A percentile compares a stretch with the other conserved stretches of the same genome.
Conservation (phyloP, 2,797 vertebrate genomes). For the Lagodon rhomboides region DNA sequence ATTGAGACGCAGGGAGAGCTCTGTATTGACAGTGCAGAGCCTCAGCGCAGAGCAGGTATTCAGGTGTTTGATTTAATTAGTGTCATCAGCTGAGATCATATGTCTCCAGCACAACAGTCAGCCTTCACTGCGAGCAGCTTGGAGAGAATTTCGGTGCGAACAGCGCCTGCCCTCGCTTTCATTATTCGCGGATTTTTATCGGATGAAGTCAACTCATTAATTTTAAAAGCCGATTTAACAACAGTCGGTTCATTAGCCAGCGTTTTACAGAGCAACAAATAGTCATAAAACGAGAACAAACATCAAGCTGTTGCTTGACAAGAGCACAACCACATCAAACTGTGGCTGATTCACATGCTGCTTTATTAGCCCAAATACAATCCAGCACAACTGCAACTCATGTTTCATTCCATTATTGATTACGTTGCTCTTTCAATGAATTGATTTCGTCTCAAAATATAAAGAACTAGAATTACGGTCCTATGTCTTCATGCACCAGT, state of each 20-base stretch:
- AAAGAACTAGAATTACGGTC: too few relatives aligned
- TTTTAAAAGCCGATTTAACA: slow-evolving; percentile 53
- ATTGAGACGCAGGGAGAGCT: slow-evolving; percentile 9
- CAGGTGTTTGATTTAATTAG: slow-evolving; percentile 46
- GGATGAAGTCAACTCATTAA: slow-evolving; percentile 42
- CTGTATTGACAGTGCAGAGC: slow-evolving; percentile 21
- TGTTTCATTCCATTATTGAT: neutral
- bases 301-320: slow-evolving; percentile 13
- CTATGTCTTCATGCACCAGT: too few relatives aligned
- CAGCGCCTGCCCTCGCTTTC: neutral
- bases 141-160: neutral
- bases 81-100: slow-evolving; percentile 34
- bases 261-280: slow-evolving; percentile 36
- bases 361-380: neutral
- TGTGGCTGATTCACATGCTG: slow-evolving; percentile 6
- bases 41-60: slow-evolving; percentile 32
- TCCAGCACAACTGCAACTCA: neutral
- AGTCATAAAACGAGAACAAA: slow-evolving; percentile 36
- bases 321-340: slow-evolving; percentile 19
- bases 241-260: slow-evolving; percentile 22
- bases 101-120: slow-evolving; percentile 20
- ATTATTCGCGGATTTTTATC: slow-evolving; percentile 43
- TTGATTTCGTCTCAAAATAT: neutral
- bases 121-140: neutral
- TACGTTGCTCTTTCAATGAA: neutral